A percentile compares a stretch with the other conserved stretches of the same genome.
phyloP scores from a whole-genome alignment of 2,888 invertebrate genomes.

The Crematogaster levior region DNA sequence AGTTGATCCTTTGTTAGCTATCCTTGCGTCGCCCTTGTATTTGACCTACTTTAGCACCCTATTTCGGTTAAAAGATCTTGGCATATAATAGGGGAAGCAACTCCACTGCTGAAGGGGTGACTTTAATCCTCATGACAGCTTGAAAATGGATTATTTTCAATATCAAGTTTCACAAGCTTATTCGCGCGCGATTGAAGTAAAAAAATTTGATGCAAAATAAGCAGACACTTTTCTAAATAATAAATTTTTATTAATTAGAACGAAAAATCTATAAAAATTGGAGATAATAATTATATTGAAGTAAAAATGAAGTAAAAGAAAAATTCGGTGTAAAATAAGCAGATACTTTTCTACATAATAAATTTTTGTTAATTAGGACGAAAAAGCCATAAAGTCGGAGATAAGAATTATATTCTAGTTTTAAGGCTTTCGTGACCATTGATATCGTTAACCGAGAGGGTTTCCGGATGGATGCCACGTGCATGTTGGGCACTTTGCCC shows the following conservation, averaged over 20 bases:
- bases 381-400: no score
- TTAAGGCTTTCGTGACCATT: no score
- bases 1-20: conserved; percentile 32
- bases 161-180: not conserved
- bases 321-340: no score
- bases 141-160: conserved; percentile 27
- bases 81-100: conserved; percentile 14
- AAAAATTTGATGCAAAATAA: not conserved
- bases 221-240: not conserved
- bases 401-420: no score
- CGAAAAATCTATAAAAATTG: not conserved
- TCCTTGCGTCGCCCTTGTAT: conserved; percentile 24
- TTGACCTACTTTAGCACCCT: conserved; percentile 63
- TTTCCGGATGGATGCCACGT: no score
- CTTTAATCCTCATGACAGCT: conserved; percentile 33
- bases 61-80: conserved; percentile 46
- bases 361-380: no score
- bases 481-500: no score
- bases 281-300: not conserved
- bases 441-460: no score
- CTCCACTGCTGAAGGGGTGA: not conserved
- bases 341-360: no score
- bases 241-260: not conserved
- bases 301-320: no score
- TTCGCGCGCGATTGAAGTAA: not conserved